Evolutionary conservation across 2,888 invertebrate species (phyloP).

Genomic region (Acronicta leporina): DNA sequence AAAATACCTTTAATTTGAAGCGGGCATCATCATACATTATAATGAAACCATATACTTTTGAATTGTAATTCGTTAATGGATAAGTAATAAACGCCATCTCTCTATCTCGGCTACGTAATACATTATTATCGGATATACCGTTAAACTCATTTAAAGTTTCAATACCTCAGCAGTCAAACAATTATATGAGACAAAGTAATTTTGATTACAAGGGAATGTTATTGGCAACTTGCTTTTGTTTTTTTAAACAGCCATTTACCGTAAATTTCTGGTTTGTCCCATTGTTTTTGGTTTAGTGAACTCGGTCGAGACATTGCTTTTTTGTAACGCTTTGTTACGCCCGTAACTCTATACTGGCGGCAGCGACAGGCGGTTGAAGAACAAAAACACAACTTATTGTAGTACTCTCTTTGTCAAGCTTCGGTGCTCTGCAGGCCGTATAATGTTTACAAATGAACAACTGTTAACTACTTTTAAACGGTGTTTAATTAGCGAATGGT

Average conservation of each 20-base stretch:
- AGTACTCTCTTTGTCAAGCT: slow-evolving; percentile 67
- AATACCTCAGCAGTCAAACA: slow-evolving; percentile 24
- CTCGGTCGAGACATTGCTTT: slow-evolving; percentile 60
- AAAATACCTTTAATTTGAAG: too few relatives aligned
- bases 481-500: slow-evolving; percentile 10
- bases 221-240: slow-evolving; percentile 33
- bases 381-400: slow-evolving; percentile 66
- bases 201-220: slow-evolving; percentile 24
- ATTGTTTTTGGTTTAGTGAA: slow-evolving; percentile 76
- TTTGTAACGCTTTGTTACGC: slow-evolving; percentile 68
- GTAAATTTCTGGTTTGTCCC: slow-evolving; percentile 64
- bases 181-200: slow-evolving; percentile 29
- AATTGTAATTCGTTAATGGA: slow-evolving; percentile 21
- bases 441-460: slow-evolving; percentile 54
- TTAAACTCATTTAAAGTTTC: slow-evolving; percentile 22
- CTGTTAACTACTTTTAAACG: slow-evolving; percentile 32
- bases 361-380: slow-evolving; percentile 46
- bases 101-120: slow-evolving; percentile 1
- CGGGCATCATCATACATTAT: background rate
- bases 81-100: slow-evolving; percentile 5
- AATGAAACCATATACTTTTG: slow-evolving; percentile 9
- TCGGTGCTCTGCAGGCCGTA: slow-evolving; percentile 71
- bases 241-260: slow-evolving; percentile 56
- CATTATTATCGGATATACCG: slow-evolving; percentile 15
- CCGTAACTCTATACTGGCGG: slow-evolving; percentile 67